These are phyloP conservation scores for Pygoscelis adeliae DNA, from an alignment of 2,113 vertebrate genomes.

Conservation along the genomic window DNA sequence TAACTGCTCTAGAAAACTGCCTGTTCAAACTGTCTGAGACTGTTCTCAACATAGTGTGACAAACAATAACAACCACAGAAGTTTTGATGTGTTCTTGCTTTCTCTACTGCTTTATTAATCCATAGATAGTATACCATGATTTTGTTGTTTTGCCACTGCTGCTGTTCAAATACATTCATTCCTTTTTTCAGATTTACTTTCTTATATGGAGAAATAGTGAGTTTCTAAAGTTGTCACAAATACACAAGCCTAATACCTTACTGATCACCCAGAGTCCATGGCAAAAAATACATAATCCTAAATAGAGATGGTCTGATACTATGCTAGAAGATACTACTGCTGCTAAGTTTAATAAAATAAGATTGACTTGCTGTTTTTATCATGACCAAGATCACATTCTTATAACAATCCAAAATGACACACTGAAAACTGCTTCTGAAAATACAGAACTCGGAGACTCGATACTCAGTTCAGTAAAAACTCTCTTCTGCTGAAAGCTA, in stretches of 20 bases:
- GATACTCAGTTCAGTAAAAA: not conserved
- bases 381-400: slow-evolving; percentile 59
- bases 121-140: not conserved
- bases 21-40: not conserved
- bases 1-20: not conserved
- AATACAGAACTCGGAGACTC: not conserved
- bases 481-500: not conserved
- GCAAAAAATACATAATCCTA: slow-evolving; percentile 63
- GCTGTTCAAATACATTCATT: not conserved
- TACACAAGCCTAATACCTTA: slow-evolving; percentile 15
- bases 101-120: slow-evolving; percentile 20
- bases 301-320: slow-evolving; percentile 74
- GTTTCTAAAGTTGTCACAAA: slow-evolving; percentile 41
- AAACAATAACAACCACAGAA: not conserved
- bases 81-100: not conserved
- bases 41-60: not conserved
- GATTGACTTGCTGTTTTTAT: slow-evolving; percentile 73
- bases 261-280: slow-evolving; percentile 28
- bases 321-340: slow-evolving; percentile 52
- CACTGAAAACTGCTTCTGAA: not conserved
- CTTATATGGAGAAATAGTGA: not conserved
- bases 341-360: slow-evolving; percentile 77
- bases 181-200: slow-evolving; percentile 19
- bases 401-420: slow-evolving; percentile 64
- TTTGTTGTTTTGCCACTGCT: not conserved